These are phyloP conservation scores for Seriola rivoliana DNA, from an alignment of 2,113 vertebrate species.

Conservation along the genomic window DNA sequence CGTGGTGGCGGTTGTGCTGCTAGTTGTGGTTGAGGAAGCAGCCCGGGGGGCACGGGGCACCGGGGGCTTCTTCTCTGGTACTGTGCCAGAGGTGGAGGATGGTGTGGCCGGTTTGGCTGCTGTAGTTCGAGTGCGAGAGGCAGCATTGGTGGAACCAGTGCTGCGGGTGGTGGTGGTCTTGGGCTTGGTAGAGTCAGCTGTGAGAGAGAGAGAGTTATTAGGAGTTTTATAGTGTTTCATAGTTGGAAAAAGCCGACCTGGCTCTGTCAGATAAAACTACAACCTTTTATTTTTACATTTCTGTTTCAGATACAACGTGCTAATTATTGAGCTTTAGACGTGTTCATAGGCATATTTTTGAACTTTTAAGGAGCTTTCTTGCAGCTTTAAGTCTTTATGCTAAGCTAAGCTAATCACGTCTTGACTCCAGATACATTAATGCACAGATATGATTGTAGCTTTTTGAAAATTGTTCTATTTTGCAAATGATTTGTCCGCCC, in stretches of 20 bases:
- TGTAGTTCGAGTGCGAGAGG: constrained; percentile 79
- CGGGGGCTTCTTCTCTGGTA: constrained; percentile 84
- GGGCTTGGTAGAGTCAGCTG: constrained; percentile 80
- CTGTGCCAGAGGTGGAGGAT: constrained; percentile 61
- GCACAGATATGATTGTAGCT: no score
- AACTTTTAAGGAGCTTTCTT: no score
- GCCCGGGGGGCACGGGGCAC: constrained; percentile 67
- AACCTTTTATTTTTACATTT: no score
- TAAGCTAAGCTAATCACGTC: no score
- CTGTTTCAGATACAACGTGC: no score
- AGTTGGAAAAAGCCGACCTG: neutral
- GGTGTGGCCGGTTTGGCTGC: constrained; percentile 70
- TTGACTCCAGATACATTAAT: no score
- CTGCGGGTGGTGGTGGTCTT: constrained; percentile 82
- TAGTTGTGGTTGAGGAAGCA: constrained; percentile 49
- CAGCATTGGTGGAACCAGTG: constrained; percentile 50
- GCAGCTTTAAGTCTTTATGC: no score
- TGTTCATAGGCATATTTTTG: no score
- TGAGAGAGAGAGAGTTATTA: neutral
- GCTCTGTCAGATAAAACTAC: no score
- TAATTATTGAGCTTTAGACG: no score
- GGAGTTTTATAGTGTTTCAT: neutral
- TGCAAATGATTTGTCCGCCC: no score
- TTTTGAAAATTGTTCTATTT: no score
- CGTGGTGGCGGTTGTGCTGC: constrained; percentile 48